These are phyloP conservation scores for Diaphora mendica DNA, from an alignment of 2,888 invertebrate genomes.

Conservation along the genomic window DNA sequence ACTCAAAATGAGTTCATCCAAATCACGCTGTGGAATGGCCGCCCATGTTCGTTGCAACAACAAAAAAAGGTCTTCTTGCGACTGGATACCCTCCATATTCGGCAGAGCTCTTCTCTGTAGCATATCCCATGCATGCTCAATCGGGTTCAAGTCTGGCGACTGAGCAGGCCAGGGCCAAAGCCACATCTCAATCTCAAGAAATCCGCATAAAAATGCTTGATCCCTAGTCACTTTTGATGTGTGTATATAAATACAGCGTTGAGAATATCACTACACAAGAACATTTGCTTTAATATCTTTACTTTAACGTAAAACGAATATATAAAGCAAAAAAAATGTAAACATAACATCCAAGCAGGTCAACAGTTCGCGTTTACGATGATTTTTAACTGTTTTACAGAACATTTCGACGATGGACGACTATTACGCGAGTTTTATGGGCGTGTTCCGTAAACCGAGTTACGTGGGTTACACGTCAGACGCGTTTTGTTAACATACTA, in stretches of 20 bases:
- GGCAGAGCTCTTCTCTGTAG: no score
- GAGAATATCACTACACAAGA: neutral
- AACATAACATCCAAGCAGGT: conserved; percentile 63
- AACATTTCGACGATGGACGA: conserved; percentile 50
- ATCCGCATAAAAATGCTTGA: no score
- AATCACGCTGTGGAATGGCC: no score
- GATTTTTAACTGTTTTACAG: conserved; percentile 59
- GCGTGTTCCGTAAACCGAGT: conserved; percentile 64
- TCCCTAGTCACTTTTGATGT: no score
- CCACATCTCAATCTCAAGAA: no score
- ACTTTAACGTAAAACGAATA: conserved; percentile 36
- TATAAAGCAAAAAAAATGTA: conserved; percentile 52
- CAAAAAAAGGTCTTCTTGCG: no score
- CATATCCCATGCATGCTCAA: no score
- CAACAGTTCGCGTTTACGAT: conserved; percentile 65
- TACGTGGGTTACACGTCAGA: conserved; percentile 57
- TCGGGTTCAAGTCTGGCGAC: no score
- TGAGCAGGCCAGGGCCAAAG: no score
- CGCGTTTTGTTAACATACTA: neutral
- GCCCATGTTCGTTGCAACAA: no score
- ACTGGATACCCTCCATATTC: no score
- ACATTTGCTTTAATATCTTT: conserved; percentile 26
- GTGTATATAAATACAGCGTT: neutral
- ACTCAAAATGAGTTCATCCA: no score
- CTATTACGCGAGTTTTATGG: conserved; percentile 61